Conservation (phyloP, 2,113 vertebrate genomes). For the Boleophthalmus pectinirostris region DNA sequence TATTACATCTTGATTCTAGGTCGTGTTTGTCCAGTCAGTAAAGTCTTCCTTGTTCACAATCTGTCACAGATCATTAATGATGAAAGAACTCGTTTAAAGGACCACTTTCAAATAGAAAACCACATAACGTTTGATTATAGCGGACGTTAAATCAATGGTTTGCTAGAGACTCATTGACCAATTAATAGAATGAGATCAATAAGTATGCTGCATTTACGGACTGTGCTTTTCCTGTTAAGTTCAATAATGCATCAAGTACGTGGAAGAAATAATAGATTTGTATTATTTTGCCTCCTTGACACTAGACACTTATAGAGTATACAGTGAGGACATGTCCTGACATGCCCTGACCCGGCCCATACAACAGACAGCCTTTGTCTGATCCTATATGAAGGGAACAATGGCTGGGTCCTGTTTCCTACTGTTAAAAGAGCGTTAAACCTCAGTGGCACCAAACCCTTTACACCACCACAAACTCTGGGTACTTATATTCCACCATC, state of each 20-base stretch:
- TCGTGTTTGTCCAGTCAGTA: not conserved
- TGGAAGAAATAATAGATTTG: not conserved
- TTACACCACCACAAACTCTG: conserved; percentile 46
- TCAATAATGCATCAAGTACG: not conserved
- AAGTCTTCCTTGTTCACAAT: not conserved
- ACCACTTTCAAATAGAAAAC: conserved; percentile 31
- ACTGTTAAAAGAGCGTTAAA: conserved; percentile 64
- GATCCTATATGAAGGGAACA: conserved; percentile 60
- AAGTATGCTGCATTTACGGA: not conserved
- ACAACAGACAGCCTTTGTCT: conserved; percentile 60
- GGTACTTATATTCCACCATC: conserved; percentile 25
- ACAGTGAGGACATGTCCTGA: conserved; percentile 49
- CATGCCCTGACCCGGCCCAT: conserved; percentile 53
- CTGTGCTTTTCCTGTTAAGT: not conserved
- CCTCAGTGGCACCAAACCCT: conserved; percentile 53
- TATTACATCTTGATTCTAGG: not conserved
- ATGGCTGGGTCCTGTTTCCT: conserved; percentile 62
- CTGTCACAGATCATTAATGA: conserved; percentile 28
- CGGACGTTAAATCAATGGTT: conserved; percentile 47
- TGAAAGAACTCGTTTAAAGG: conserved; percentile 10
- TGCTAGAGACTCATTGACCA: conserved; percentile 47
- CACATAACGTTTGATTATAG: conserved; percentile 53
- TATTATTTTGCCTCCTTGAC: conserved; percentile 26
- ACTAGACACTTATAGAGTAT: conserved; percentile 45
- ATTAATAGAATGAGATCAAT: conserved; percentile 53